Evolutionary conservation across 2,888 invertebrate genomes (phyloP).

Genomic region (Drosophila conformis): DNA sequence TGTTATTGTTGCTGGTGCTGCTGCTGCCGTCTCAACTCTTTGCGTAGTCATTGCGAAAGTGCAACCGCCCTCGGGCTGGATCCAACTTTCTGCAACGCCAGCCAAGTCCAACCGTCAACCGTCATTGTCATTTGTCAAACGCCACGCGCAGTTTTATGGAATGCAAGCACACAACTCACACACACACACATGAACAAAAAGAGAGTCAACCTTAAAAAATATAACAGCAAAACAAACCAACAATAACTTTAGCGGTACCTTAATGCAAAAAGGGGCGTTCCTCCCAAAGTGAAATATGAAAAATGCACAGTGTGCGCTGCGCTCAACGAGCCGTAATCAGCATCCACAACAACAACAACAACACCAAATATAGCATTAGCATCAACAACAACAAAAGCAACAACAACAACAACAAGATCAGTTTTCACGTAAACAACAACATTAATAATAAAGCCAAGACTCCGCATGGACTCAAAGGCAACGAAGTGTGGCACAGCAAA

Average conservation of each 20-base stretch:
- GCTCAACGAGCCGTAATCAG: conserved; percentile 41
- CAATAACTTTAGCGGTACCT: conserved; percentile 52
- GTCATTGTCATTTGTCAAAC: conserved; percentile 67
- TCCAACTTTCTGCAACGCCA: conserved; percentile 62
- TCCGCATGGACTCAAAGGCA: conserved; percentile 13
- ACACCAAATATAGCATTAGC: neutral
- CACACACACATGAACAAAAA: conserved; percentile 20
- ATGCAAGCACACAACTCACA: conserved; percentile 39
- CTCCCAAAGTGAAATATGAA: conserved; percentile 64
- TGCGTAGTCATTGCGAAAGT: conserved; percentile 61
- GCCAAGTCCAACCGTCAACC: conserved; percentile 63
- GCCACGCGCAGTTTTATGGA: conserved; percentile 62
- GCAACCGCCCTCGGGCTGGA: conserved; percentile 59
- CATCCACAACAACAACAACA: conserved; percentile 36
- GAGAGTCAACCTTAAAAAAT: conserved; percentile 44
- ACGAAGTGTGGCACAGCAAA: conserved; percentile 8
- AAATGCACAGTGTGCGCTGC: conserved; percentile 63
- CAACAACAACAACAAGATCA: conserved; percentile 13
- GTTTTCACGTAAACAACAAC: conserved; percentile 3
- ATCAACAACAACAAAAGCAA: neutral
- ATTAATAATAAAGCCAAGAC: conserved; percentile 12
- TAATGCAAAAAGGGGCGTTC: conserved; percentile 60
- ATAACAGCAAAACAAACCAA: conserved; percentile 32
- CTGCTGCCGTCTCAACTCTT: conserved; percentile 19
- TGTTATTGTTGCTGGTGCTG: neutral